Percentiles rank a stretch among this genome's conserved stretches.
These are phyloP conservation scores for Allobates femoralis DNA, from an alignment of 2,797 vertebrate species.

Conservation along the genomic window DNA sequence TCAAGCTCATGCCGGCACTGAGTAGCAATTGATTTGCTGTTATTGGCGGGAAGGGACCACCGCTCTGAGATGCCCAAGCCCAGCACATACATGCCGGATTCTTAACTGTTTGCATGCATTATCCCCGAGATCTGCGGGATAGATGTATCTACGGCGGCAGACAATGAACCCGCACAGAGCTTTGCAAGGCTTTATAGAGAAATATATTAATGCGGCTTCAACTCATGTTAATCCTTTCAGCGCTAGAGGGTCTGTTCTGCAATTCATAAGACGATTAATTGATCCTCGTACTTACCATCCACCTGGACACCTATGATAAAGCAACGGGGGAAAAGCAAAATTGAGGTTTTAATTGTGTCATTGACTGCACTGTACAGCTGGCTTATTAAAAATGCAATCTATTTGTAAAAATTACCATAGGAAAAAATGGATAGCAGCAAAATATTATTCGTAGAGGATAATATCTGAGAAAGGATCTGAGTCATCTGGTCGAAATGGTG, in stretches of 20 bases:
- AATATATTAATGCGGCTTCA: slow-evolving; percentile 53
- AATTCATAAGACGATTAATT: slow-evolving; percentile 61
- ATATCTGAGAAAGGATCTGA: slow-evolving; percentile 10
- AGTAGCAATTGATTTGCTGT: slow-evolving; percentile 44
- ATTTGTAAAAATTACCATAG: slow-evolving; percentile 49
- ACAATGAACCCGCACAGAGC: slow-evolving; percentile 14
- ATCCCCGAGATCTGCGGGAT: slow-evolving; percentile 2
- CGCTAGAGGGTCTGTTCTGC: slow-evolving; percentile 56
- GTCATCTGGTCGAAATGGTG: slow-evolving; percentile 9
- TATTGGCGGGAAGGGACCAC: slow-evolving; percentile 37
- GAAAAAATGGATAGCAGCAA: slow-evolving; percentile 45
- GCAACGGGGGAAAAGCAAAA: slow-evolving; percentile 52
- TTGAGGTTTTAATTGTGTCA: slow-evolving; percentile 59
- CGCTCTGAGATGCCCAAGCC: not conserved
- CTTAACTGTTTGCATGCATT: slow-evolving; percentile 48
- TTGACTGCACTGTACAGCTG: slow-evolving; percentile 54
- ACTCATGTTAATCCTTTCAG: slow-evolving; percentile 49
- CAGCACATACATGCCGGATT: not conserved
- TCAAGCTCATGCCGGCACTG: slow-evolving; percentile 3
- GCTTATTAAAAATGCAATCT: slow-evolving; percentile 59
- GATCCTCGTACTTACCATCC: slow-evolving; percentile 54
- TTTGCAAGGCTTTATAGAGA: slow-evolving; percentile 36
- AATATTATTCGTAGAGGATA: slow-evolving; percentile 47
- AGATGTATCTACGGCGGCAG: slow-evolving; percentile 30
- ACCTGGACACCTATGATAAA: slow-evolving; percentile 61